Conservation (phyloP, 2,113 vertebrate species). For the Eulemur rufifrons region DNA sequence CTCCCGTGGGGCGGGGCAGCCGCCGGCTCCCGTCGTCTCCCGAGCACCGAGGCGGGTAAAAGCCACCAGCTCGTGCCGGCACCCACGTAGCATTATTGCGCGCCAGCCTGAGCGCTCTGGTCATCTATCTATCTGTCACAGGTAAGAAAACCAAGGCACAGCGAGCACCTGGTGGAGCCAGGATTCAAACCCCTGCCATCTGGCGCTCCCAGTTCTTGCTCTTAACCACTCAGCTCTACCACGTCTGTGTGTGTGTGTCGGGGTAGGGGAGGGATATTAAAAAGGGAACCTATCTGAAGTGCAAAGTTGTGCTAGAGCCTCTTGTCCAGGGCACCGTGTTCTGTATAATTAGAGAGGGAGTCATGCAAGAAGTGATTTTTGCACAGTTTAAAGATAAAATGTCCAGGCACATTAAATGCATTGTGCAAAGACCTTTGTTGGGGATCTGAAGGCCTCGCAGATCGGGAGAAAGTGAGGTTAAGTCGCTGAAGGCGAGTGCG, state of each 20-base stretch:
- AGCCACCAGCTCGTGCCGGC: background rate
- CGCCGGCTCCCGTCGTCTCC: background rate
- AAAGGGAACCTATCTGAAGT: background rate
- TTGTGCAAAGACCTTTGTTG: background rate
- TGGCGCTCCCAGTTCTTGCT: background rate
- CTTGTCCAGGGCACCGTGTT: background rate
- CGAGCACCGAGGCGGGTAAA: background rate
- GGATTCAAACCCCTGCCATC: background rate
- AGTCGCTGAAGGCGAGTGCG: fast-evolving
- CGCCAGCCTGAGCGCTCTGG: background rate
- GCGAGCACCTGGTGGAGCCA: background rate
- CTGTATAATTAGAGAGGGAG: background rate
- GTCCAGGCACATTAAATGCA: background rate
- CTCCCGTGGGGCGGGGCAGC: background rate
- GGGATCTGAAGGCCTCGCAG: background rate
- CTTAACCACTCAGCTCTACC: background rate
- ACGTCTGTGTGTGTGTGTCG: background rate
- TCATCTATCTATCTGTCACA: background rate
- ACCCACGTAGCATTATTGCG: background rate
- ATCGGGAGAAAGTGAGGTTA: background rate
- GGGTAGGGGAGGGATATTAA: background rate
- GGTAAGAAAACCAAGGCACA: background rate
- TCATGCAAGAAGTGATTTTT: background rate
- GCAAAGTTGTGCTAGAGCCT: background rate
- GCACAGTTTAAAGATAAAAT: slow-evolving; percentile 22